phyloP scores from a whole-genome alignment of 2,797 vertebrate genomes.

The Denticeps clupeoides region DNA sequence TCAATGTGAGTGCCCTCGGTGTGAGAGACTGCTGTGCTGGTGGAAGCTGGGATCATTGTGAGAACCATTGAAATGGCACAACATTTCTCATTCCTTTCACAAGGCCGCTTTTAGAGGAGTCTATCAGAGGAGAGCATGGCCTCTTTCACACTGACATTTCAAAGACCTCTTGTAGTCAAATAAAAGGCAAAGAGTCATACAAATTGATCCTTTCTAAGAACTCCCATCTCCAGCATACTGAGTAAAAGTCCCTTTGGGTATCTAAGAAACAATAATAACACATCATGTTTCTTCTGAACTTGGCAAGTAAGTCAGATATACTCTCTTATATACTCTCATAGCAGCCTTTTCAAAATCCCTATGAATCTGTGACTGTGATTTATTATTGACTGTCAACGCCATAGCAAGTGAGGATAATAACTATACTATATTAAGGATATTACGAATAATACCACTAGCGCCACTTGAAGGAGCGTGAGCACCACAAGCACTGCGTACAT shows the following conservation, averaged over 20 bases:
- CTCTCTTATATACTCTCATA: too few species aligned
- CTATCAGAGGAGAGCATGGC: not conserved
- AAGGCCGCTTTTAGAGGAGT: conserved; percentile 13
- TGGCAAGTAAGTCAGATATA: too few species aligned
- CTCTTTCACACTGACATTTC: conserved; percentile 24
- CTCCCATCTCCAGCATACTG: not conserved
- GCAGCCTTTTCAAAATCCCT: too few species aligned
- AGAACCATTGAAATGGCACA: conserved; percentile 18
- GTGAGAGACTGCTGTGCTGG: conserved; percentile 10
- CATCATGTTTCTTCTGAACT: too few species aligned
- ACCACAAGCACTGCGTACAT: too few species aligned
- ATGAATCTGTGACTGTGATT: too few species aligned
- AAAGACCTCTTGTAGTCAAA: conserved; percentile 19
- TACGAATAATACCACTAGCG: too few species aligned
- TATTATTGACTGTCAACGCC: too few species aligned
- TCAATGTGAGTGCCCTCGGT: conserved; percentile 12
- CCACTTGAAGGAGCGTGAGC: too few species aligned
- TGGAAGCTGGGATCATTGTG: conserved; percentile 12
- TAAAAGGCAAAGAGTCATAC: conserved; percentile 8
- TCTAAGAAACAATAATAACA: too few species aligned
- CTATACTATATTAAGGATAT: too few species aligned
- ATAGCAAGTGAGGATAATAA: too few species aligned
- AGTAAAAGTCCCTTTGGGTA: conserved; percentile 4
- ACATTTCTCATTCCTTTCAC: conserved; percentile 11
- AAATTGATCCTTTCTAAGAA: conserved; percentile 8